Conservation (phyloP, 2,113 vertebrate genomes). For the Xiphophorus couchianus region DNA sequence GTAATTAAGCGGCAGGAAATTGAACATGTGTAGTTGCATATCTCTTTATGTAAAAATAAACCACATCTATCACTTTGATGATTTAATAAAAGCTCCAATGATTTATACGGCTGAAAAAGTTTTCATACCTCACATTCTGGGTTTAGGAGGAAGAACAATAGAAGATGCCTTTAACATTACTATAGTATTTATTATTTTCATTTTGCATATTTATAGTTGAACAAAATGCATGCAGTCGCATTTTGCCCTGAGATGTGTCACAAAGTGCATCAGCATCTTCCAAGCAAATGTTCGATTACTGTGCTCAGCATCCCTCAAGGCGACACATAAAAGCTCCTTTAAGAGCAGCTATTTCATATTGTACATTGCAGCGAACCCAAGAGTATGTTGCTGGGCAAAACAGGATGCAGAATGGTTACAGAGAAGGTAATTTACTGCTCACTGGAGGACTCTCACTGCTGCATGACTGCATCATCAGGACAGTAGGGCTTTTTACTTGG, state of each 20-base stretch:
- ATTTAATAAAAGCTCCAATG: neutral
- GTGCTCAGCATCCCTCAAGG: conserved; percentile 36
- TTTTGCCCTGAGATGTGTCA: conserved; percentile 32
- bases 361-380: conserved; percentile 48
- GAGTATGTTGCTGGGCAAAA: conserved; percentile 39
- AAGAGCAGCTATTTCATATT: conserved; percentile 59
- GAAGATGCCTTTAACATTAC: neutral
- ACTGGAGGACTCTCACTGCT: conserved; percentile 31
- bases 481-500: neutral
- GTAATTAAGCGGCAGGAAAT: too few relatives aligned
- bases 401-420: conserved; percentile 34
- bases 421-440: conserved; percentile 36
- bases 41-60: neutral
- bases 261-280: conserved; percentile 23
- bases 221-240: neutral
- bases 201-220: conserved; percentile 15
- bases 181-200: neutral
- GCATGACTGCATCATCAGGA: conserved; percentile 26
- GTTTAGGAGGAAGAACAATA: neutral
- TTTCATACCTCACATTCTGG: neutral
- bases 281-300: conserved; percentile 43
- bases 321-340: conserved; percentile 56
- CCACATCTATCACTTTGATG: neutral
- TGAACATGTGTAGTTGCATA: too few relatives aligned
- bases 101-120: neutral